Evolutionary conservation across 1,140 invertebrate species (phyloP).

Genomic region (Bombyx mori): ASM3026992v2 NC_085117.1:475501-476000

Average conservation of each 20-base stretch:
- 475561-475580: not conserved
- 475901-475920: slow-evolving; percentile 1
- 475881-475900: not conserved
- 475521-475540: not conserved
- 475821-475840: slow-evolving; percentile 1
- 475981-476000: not conserved
- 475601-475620: not conserved
- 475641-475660: not conserved
- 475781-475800: slow-evolving; percentile 1
- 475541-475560: not conserved
- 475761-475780: not conserved
- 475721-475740: not conserved
- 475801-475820: not conserved
- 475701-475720: slow-evolving; percentile 1
- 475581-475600: not conserved
- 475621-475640: not conserved
- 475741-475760: slow-evolving; percentile 1
- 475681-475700: not conserved
- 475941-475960: not conserved
- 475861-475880: not conserved
- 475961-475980: slow-evolving; percentile 9
- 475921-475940: slow-evolving; percentile 1
- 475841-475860: not conserved
- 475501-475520: not conserved
- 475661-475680: not conserved